A percentile compares a stretch with the other conserved stretches of the same genome.
These are phyloP conservation scores for Cnemophilus loriae DNA, from an alignment of 2,113 vertebrate species.

Conservation along the genomic window DNA sequence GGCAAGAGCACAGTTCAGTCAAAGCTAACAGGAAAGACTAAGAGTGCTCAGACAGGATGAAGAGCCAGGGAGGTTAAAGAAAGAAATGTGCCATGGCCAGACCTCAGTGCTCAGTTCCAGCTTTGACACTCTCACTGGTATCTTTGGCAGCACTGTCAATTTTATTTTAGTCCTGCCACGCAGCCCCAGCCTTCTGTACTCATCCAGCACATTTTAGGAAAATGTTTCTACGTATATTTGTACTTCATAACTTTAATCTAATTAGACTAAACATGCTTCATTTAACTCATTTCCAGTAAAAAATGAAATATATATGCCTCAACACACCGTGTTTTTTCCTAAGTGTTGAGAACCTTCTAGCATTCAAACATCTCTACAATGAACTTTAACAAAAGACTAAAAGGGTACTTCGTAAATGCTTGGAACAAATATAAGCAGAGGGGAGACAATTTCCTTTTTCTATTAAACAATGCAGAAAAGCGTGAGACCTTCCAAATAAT, in stretches of 20 bases:
- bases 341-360: slow-evolving; percentile 6
- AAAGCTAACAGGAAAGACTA: background rate
- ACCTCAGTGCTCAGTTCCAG: background rate
- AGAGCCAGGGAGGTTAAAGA: background rate
- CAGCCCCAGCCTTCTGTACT: background rate
- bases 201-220: background rate
- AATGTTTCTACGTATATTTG: background rate
- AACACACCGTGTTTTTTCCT: background rate
- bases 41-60: background rate
- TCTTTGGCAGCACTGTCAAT: background rate
- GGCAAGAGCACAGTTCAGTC: background rate
- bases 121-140: background rate
- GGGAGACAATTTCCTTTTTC: slow-evolving; percentile 60
- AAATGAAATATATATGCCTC: slow-evolving; percentile 8
- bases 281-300: slow-evolving; percentile 55
- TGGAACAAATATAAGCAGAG: slow-evolving; percentile 59
- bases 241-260: background rate
- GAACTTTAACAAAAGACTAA: slow-evolving; percentile 58
- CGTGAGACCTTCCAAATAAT: slow-evolving; percentile 15
- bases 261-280: slow-evolving; percentile 17
- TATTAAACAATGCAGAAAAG: slow-evolving; percentile 57
- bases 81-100: background rate
- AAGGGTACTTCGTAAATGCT: slow-evolving; percentile 44
- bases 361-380: slow-evolving; percentile 15
- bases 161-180: background rate